A percentile compares a stretch with the other conserved stretches of the same genome.
phyloP scores from a whole-genome alignment of 2,113 vertebrate genomes.

The Phoxinus phoxinus region DNA sequence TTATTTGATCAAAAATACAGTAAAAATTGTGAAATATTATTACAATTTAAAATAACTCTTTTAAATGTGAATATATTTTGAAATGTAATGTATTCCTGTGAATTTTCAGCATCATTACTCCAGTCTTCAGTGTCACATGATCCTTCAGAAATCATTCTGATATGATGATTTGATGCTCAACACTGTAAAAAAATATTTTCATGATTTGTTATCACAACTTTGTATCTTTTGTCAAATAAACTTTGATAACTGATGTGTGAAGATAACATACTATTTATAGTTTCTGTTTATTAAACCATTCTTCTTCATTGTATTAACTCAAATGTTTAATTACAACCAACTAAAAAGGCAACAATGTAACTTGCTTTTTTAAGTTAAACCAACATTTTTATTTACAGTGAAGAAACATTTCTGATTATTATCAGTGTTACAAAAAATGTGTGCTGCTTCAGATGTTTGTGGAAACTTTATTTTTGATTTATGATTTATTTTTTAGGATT shows the following conservation, averaged over 20 bases:
- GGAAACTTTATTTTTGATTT: too few species aligned
- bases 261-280: too few species aligned
- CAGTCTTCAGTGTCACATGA: not conserved
- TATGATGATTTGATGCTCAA: not conserved
- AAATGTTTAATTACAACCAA: too few species aligned
- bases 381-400: too few species aligned
- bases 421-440: not conserved
- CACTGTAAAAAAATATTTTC: too few species aligned
- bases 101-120: not conserved
- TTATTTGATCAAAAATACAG: not conserved
- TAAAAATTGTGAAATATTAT: not conserved
- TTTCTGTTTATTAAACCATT: too few species aligned
- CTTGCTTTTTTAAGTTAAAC: too few species aligned
- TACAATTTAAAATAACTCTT: not conserved
- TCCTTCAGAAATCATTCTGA: not conserved
- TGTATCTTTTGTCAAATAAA: too few species aligned
- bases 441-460: not conserved
- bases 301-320: too few species aligned
- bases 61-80: not conserved
- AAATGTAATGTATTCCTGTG: not conserved
- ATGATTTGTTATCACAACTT: too few species aligned
- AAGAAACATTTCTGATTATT: not conserved
- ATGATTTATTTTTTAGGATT: not conserved
- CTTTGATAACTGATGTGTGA: too few species aligned
- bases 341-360: too few species aligned